Conservation (phyloP, 2,797 vertebrate species). For the Dendrocincla tyrannina region DNA sequence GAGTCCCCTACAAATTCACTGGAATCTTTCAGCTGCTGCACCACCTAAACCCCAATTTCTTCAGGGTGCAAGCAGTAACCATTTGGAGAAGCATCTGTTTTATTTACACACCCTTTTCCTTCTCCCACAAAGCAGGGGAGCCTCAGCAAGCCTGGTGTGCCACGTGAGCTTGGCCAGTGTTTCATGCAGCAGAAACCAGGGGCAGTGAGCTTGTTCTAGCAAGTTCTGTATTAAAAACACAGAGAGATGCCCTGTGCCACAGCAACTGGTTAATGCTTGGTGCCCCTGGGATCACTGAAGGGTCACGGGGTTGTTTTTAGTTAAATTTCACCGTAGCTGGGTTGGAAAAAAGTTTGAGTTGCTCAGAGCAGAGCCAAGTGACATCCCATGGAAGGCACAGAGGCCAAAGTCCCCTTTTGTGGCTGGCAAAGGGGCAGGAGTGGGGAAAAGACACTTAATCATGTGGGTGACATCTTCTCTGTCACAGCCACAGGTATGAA, state of each 20-base stretch:
- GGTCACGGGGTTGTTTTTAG: background rate
- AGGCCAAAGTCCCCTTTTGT: background rate
- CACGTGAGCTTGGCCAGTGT: accelerated
- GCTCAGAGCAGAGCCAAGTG: background rate
- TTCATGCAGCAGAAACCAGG: background rate
- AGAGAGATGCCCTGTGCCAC: background rate
- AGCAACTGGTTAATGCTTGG: background rate
- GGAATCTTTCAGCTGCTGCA: background rate
- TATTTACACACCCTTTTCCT: background rate
- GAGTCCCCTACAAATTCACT: background rate
- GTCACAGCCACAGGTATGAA: background rate
- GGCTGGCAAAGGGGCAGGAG: background rate
- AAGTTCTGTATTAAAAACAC: background rate
- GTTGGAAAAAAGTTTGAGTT: background rate
- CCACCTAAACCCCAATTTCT: accelerated
- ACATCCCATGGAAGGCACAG: accelerated
- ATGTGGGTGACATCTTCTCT: accelerated
- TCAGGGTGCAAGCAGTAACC: background rate
- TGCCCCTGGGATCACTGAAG: background rate
- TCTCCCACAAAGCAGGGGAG: background rate
- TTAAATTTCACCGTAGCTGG: background rate
- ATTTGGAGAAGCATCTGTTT: accelerated
- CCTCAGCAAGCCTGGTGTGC: background rate
- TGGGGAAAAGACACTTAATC: background rate
- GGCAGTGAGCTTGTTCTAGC: background rate